Evolutionary conservation across 2,797 vertebrate species (phyloP).

Genomic region (Miichthys miiuy): DNA sequence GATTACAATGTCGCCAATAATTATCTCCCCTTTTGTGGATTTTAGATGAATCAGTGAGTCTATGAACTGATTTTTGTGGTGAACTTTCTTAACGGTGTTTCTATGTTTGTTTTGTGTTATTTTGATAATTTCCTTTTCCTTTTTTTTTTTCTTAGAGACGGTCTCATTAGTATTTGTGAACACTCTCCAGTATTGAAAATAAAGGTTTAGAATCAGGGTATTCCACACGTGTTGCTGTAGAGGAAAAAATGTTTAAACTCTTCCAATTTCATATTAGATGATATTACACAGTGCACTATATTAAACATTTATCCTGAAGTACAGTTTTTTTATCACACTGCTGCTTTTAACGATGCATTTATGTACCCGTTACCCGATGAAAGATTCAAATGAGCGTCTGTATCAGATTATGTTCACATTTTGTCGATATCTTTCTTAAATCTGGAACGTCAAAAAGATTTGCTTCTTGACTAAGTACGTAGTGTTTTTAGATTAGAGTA

Average conservation of each 20-base stretch:
- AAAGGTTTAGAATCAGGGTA: slow-evolving; percentile 64
- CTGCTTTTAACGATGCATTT: slow-evolving; percentile 62
- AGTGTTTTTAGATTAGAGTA: slow-evolving; percentile 66
- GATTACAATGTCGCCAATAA: slow-evolving; percentile 29
- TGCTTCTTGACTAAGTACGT: slow-evolving; percentile 47
- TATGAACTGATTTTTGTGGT: slow-evolving; percentile 49
- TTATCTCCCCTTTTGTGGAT: slow-evolving; percentile 56
- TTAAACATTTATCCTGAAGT: slow-evolving; percentile 56
- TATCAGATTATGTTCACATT: slow-evolving; percentile 45
- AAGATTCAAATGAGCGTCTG: slow-evolving; percentile 29
- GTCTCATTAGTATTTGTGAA: slow-evolving; percentile 42
- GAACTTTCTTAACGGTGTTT: slow-evolving; percentile 51
- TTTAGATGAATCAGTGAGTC: slow-evolving; percentile 44
- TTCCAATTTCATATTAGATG: slow-evolving; percentile 44
- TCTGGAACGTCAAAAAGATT: slow-evolving; percentile 31
- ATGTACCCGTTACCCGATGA: slow-evolving; percentile 33
- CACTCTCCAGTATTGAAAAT: slow-evolving; percentile 34
- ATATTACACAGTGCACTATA: slow-evolving; percentile 14
- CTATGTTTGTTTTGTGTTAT: slow-evolving; percentile 49
- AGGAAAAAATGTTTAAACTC: slow-evolving; percentile 36
- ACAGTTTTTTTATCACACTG: slow-evolving; percentile 60
- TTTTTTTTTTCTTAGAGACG: slow-evolving; percentile 35
- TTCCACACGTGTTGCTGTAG: slow-evolving; percentile 49
- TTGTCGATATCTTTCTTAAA: slow-evolving; percentile 40
- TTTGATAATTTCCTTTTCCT: slow-evolving; percentile 31